Base-by-base conservation (phyloP, 2,888 invertebrate genomes). In the Orchesellides sinensis region DNA sequence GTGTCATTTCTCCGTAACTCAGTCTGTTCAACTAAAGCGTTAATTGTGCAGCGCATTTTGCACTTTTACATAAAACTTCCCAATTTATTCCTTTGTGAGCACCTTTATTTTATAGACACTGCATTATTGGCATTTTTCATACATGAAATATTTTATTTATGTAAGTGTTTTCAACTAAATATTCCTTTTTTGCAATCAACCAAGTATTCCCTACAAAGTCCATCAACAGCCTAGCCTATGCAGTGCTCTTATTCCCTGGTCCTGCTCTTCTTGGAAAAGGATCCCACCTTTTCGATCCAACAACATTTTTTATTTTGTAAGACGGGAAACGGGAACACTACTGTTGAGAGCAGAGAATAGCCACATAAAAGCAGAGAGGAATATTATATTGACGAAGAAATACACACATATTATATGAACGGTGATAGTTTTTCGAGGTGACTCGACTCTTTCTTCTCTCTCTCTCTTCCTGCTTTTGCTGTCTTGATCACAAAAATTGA, bases 241-340 rank as follows among this genome's bases (percentile, higher is more conserved):
- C n/a, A 27, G 19, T 29, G 8, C 10, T 61, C 32, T 27, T 61
- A n/a, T 32, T 35, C 61, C 61, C n/a, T 32, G 61, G 32, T 61
- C 29, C 29, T 61, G 61, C 10, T 61, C 65, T 45, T 65, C 65
- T 65, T 65, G 65, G 40, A 65, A 65, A 65, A 40, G 65, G 35
- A 35, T 65, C 65, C 65, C 65, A 65, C 65, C 65, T 65, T 65
- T 65, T 65, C 65, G 65, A 40, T 65, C 65, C 45, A 65, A 65
- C 40, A 65, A 14, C 21, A 65, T 65, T 65, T 65, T 40, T 65
- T 40, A n/a, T n/a, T n/a, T n/a, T n/a, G n/a, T n/a, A n/a, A n/a
- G n/a, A n/a, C 17, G 65, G 65, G 65, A 65, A 65, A 65, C 65
- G 45, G 65, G 65, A 65, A 45, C 65, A 61, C 61, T 29, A 61